Percentiles rank a stretch among this genome's conserved stretches.
These are phyloP conservation scores for Oreochromis niloticus DNA, from an alignment of 2,113 vertebrate genomes.

Conservation along the genomic window DNA sequence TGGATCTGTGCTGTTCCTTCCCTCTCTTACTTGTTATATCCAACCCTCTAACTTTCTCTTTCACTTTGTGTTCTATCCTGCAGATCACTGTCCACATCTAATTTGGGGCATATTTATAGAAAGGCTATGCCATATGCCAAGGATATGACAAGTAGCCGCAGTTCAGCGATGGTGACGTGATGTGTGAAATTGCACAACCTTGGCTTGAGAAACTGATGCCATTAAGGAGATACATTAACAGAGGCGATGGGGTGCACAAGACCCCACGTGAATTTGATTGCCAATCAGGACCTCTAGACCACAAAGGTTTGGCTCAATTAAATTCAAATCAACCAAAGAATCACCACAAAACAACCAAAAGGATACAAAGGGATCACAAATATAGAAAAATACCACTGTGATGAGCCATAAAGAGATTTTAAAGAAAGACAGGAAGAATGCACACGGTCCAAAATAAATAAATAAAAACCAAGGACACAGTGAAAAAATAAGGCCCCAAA, in stretches of 20 bases:
- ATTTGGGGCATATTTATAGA: slow-evolving; percentile 32
- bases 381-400: fast-evolving
- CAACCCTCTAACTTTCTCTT: neutral
- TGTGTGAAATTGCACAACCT: neutral
- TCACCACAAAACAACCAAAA: neutral
- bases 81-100: slow-evolving; percentile 6
- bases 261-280: neutral
- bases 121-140: neutral
- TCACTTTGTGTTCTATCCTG: neutral
- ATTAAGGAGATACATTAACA: neutral
- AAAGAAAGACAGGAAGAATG: neutral
- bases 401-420: neutral
- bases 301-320: neutral
- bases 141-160: neutral
- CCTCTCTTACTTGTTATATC: slow-evolving; percentile 25
- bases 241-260: neutral
- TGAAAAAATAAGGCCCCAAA: neutral
- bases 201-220: neutral
- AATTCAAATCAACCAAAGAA: neutral
- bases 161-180: neutral
- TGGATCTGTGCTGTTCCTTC: slow-evolving; percentile 9
- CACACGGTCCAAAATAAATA: neutral
- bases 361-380: neutral
- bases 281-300: neutral
- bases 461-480: neutral